Evolutionary conservation across 2,113 vertebrate species (phyloP), one percentile per base, ranked within the genome.

Genomic region (Setophaga kirtlandii): DNA sequence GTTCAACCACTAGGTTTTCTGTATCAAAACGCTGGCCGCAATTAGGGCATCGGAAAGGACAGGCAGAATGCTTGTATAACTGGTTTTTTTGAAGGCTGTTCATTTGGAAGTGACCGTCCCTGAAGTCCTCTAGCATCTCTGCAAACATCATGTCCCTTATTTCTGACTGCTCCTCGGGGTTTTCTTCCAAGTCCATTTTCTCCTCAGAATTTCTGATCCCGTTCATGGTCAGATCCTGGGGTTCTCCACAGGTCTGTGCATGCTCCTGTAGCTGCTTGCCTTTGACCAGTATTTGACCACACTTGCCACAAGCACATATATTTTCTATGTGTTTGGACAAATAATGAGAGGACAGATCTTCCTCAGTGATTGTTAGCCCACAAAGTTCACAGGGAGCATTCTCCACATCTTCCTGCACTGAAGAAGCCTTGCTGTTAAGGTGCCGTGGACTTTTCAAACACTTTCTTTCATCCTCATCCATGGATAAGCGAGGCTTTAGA

Each of bases 211-310:
- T 98, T 90, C 98, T 97, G 53, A 98, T 89, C 55, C 97, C 96
- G 0, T 97, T 98, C 92, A 98, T 96, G 9, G 97, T 98, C 15
- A 97, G 97, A 52, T 98, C 98, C 91, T 99, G 99, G 73, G 98
- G 97, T 23, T 99, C 99, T 20, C 99, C 99, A 33, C 99, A 99
- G 49, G 98, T 98, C 92, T 99, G 98, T 0, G 99, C 99, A 12
- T 99, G 99, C 76, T 99, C 99, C 97, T 99, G 99, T 35, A 99
- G 97, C 96, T 99, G 99, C 62, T 99, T 98, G 39, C 99, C 99
- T 97, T 99, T 99, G 79, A 99, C 99, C 49, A 99, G 98, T 83
- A 99, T 99, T 94, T 99, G 99, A 81, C 99, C 99, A 19, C 99
- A 99, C 71, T 99, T 98, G 30, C 99, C 99, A 47, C 99, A 99